Percentiles rank a stretch among this genome's conserved stretches.
Conservation (phyloP, 1,140 invertebrate genomes). For the Goniozus legneri region DNA sequence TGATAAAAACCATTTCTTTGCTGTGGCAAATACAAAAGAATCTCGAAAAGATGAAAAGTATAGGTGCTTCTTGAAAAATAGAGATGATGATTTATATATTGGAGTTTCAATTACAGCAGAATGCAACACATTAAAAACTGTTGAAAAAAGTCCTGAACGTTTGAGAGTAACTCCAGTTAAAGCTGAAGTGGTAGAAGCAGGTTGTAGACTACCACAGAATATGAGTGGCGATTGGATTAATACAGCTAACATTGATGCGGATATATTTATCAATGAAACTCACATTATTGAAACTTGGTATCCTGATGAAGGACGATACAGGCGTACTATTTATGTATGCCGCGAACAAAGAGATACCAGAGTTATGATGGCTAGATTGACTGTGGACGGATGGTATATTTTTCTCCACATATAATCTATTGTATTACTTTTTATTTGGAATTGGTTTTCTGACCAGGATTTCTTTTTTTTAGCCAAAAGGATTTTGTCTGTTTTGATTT, state of each 20-base stretch:
- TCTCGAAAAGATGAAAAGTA: slow-evolving; percentile 92
- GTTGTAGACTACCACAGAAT: slow-evolving; percentile 89
- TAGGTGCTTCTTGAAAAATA: slow-evolving; percentile 88
- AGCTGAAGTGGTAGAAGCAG: slow-evolving; percentile 82
- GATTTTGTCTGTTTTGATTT: slow-evolving; percentile 98
- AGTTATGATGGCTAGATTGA: slow-evolving; percentile 92
- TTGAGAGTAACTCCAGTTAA: slow-evolving; percentile 83
- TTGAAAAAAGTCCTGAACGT: slow-evolving; percentile 89
- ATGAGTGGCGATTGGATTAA: slow-evolving; percentile 95
- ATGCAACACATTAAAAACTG: slow-evolving; percentile 87
- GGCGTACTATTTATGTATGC: slow-evolving; percentile 92
- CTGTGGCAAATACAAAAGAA: slow-evolving; percentile 91
- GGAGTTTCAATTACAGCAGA: slow-evolving; percentile 89
- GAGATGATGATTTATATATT: slow-evolving; percentile 88
- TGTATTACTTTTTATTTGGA: slow-evolving; percentile 2
- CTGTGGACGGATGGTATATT: slow-evolving; percentile 88
- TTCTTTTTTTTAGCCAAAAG: slow-evolving; percentile 74
- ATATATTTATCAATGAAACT: slow-evolving; percentile 91
- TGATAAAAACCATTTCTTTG: slow-evolving; percentile 92
- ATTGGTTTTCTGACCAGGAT: too few relatives aligned
- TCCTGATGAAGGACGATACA: slow-evolving; percentile 83
- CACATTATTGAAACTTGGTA: slow-evolving; percentile 94
- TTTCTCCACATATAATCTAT: neutral
- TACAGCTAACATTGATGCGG: slow-evolving; percentile 92
- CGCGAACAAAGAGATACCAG: slow-evolving; percentile 81